These are phyloP conservation scores for Parochlus steinenii DNA, from an alignment of 2,888 invertebrate genomes.

Conservation along the genomic window DNA sequence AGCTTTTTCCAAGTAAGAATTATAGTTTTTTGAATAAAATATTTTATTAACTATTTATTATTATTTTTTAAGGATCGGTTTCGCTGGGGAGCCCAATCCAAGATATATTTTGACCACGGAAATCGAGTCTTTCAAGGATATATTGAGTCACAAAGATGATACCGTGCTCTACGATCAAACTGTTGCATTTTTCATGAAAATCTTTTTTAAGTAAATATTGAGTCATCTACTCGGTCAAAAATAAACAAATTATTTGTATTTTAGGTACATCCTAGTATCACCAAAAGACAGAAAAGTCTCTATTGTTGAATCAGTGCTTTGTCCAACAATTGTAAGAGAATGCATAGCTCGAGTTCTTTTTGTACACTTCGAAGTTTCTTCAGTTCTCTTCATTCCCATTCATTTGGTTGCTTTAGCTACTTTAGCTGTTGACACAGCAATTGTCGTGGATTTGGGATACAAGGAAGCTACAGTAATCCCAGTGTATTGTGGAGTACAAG, in stretches of 20 bases:
- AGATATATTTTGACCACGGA: constrained; percentile 72
- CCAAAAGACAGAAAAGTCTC: constrained; percentile 88
- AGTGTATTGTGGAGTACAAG: constrained; percentile 73
- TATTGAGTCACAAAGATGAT: constrained; percentile 44
- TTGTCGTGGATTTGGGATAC: constrained; percentile 81
- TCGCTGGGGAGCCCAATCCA: constrained; percentile 77
- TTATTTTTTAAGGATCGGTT: constrained; percentile 56
- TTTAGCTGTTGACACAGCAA: constrained; percentile 61
- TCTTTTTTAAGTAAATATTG: constrained; percentile 65
- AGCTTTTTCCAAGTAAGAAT: constrained; percentile 76
- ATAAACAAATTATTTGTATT: constrained; percentile 16
- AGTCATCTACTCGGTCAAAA: constrained; percentile 3
- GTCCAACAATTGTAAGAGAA: constrained; percentile 66
- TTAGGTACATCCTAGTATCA: constrained; percentile 71
- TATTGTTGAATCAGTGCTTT: constrained; percentile 77
- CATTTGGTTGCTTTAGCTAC: constrained; percentile 73
- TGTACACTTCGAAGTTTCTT: constrained; percentile 76
- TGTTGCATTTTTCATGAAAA: constrained; percentile 69
- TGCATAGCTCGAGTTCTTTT: constrained; percentile 84
- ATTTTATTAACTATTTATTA: constrained; percentile 11
- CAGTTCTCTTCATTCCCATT: constrained; percentile 65
- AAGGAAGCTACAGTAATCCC: constrained; percentile 67
- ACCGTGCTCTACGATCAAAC: constrained; percentile 69
- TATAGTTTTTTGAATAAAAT: constrained; percentile 9
- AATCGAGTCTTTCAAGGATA: constrained; percentile 41